phyloP scores from a whole-genome alignment of 2,888 invertebrate species.

The Ormyrus rosae region DNA sequence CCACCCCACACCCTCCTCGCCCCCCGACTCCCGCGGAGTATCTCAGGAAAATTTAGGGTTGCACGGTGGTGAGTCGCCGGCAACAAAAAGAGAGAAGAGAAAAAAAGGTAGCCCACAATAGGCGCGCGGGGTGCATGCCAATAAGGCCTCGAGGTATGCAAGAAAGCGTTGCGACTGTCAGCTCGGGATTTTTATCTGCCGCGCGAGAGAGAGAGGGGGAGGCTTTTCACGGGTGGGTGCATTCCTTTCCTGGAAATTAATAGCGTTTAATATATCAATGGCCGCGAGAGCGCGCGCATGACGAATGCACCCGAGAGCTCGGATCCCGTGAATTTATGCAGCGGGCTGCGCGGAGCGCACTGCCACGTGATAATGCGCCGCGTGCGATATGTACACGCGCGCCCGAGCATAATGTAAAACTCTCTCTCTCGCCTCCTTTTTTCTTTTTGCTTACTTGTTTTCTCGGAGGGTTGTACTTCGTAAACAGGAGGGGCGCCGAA shows the following conservation, averaged over 20 bases:
- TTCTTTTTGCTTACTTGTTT: too few relatives aligned
- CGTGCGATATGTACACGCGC: too few relatives aligned
- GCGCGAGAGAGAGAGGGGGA: constrained; percentile 29
- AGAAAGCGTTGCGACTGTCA: constrained; percentile 26
- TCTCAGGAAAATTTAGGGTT: constrained; percentile 61
- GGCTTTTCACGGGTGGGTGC: constrained; percentile 72
- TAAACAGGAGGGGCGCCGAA: too few relatives aligned
- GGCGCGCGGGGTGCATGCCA: constrained; percentile 65
- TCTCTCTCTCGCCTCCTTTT: not conserved
- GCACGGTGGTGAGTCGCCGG: constrained; percentile 59
- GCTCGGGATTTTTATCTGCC: constrained; percentile 62
- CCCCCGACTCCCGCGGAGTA: not conserved
- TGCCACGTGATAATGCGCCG: too few relatives aligned
- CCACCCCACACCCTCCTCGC: constrained; percentile 20
- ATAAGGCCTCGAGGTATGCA: constrained; percentile 55
- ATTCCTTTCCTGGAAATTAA: constrained; percentile 72
- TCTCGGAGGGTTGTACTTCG: too few relatives aligned
- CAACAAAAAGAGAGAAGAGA: constrained; percentile 36
- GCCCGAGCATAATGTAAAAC: too few relatives aligned
- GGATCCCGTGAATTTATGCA: constrained; percentile 64
- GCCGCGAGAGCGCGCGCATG: constrained; percentile 59
- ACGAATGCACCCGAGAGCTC: constrained; percentile 60
- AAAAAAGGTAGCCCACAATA: constrained; percentile 58
- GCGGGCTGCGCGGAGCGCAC: constrained; percentile 53
- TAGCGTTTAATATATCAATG: constrained; percentile 69